A percentile compares a stretch with the other conserved stretches of the same genome.
phyloP scores from a whole-genome alignment of 2,113 vertebrate genomes.

The Typhlomys cinereus region DNA sequence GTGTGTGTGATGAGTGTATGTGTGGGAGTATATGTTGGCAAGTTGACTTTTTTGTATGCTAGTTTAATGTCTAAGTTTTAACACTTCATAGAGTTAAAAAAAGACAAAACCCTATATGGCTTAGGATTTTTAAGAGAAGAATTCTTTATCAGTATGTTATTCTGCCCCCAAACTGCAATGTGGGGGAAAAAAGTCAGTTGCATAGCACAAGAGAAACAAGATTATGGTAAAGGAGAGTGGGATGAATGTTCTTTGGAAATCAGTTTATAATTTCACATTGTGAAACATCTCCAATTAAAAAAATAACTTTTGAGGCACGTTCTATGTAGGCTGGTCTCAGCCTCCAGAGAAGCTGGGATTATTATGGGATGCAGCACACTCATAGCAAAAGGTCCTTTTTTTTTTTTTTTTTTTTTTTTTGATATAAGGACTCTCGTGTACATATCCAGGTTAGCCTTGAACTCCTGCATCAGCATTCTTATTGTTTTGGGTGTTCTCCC shows the following conservation, averaged over 20 bases:
- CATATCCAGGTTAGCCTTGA: neutral
- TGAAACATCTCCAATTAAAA: neutral
- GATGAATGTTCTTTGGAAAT: slow-evolving; percentile 19
- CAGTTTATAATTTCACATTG: neutral
- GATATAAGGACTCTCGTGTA: neutral
- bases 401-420: neutral
- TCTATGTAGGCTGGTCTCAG: neutral
- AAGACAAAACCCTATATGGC: too few relatives aligned
- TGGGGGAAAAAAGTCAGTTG: too few relatives aligned
- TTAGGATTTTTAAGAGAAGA: too few relatives aligned
- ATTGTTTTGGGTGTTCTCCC: too few relatives aligned
- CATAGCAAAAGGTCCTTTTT: neutral
- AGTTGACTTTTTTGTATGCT: too few relatives aligned
- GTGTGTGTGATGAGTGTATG: too few relatives aligned
- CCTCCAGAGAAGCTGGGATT: neutral
- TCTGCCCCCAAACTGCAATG: too few relatives aligned
- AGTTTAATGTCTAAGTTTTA: too few relatives aligned
- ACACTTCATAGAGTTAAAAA: too few relatives aligned
- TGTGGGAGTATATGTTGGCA: neutral
- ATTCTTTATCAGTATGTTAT: too few relatives aligned
- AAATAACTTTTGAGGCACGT: neutral
- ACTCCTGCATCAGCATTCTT: neutral
- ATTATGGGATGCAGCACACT: neutral
- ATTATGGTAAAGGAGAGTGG: neutral
- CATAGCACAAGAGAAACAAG: too few relatives aligned